Base-by-base conservation (phyloP, 2,888 invertebrate species). In the Cantharis rustica region DNA sequence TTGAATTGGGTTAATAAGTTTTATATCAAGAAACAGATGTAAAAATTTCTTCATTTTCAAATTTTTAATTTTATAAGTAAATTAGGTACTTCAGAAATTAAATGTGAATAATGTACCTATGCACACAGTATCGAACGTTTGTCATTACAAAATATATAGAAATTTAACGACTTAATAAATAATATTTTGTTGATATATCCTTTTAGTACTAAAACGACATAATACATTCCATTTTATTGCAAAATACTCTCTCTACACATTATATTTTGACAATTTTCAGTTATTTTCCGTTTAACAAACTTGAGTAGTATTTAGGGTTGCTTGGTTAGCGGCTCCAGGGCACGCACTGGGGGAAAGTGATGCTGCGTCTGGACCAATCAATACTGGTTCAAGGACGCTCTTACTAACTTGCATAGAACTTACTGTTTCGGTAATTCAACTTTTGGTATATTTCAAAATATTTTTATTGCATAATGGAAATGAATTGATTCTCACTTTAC, bases 351-450 rank as follows among this genome's bases (percentile, higher is more conserved):
- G 86, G 86, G 87, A 87, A 87, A 87, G 87, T 87, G 87, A 87
- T 87, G 86, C 86, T 84, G 86, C 84, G 86, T 86, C 85, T 83
- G 82, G 82, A 82, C 84, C 83, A 85, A 85, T 84, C 85, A 83
- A 83, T 83, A 84, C 82, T 82, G 83, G 84, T 84, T 84, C 84
- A 84, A 84, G 84, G 84, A 84, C 84, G 84, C 82, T 79, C 81
- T 81, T 81, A 81, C 82, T 79, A 88, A 89, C 88, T 87, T 89
- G 89, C 89, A 72, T 66, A 64, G 27, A 87, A 89, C 90, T 90
- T 90, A 90, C 90, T 90, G 31, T 72, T 64, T 69, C 69, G 72
- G 69, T 73, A 73, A 74, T 66, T 68, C 62, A 63, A 66, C 64
- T 23, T 66, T 66, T 66, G 23, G n/a, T 20, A 20, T 66, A 17